Evolutionary conservation across 2,888 invertebrate species (phyloP).

Genomic region (Epinotia nisella): DNA sequence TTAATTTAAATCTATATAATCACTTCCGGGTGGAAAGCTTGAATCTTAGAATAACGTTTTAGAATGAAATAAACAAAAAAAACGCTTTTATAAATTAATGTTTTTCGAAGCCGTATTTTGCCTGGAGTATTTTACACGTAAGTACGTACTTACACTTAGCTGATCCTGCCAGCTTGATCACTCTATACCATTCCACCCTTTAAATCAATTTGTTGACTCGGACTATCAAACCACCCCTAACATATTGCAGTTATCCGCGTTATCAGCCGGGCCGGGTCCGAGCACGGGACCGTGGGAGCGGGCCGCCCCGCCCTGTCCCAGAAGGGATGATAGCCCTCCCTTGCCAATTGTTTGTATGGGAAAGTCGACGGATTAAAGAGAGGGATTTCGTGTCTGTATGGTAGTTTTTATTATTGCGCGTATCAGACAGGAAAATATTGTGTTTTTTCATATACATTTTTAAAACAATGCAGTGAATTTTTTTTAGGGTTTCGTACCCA

Average conservation of each 20-base stretch:
- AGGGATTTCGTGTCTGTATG: conserved; percentile 18
- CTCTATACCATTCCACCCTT: not conserved
- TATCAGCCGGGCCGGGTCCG: conserved; percentile 24
- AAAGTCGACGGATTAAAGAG: conserved; percentile 9
- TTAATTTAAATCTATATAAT: no score
- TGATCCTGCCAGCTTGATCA: no score
- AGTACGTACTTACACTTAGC: no score
- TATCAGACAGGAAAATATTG: not conserved
- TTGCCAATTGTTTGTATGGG: conserved; percentile 31
- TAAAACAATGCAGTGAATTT: no score
- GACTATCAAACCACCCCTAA: conserved; percentile 13
- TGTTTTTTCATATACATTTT: no score
- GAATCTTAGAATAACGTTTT: no score
- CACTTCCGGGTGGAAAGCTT: no score
- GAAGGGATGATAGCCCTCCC: conserved; percentile 32
- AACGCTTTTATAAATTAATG: no score
- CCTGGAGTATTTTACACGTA: no score
- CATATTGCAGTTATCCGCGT: conserved; percentile 26
- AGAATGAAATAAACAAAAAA: no score
- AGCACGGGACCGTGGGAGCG: conserved; percentile 40
- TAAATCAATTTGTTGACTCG: conserved; percentile 4
- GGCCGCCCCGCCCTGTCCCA: conserved; percentile 36
- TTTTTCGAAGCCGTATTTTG: no score
- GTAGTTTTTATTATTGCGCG: not conserved
- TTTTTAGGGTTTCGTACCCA: no score